phyloP scores from a whole-genome alignment of 2,797 vertebrate species.

The Sebastes minor region DNA sequence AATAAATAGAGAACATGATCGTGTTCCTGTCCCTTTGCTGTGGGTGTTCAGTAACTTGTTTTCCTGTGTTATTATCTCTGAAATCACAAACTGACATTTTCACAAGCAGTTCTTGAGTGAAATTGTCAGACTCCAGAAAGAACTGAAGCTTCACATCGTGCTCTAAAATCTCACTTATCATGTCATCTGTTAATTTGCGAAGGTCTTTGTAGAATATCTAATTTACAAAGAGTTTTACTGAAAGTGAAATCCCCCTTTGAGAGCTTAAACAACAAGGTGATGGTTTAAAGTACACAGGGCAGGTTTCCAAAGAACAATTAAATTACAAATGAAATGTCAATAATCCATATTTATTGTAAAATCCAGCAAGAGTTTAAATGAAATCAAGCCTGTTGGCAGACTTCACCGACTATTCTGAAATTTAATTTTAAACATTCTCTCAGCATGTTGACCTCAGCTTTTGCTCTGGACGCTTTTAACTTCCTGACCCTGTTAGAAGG shows the following conservation, averaged over 20 bases:
- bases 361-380: background rate
- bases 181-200: background rate
- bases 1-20: background rate
- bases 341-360: background rate
- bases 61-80: background rate
- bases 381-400: background rate
- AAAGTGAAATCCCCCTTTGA: background rate
- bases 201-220: background rate
- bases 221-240: background rate
- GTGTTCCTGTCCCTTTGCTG: background rate
- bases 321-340: background rate
- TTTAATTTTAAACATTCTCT: background rate
- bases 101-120: background rate
- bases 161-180: background rate
- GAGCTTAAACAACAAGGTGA: background rate
- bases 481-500: background rate
- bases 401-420: background rate
- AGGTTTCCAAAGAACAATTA: constrained; percentile 4
- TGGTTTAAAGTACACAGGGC: background rate
- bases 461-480: background rate
- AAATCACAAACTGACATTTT: background rate
- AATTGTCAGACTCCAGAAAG: background rate
- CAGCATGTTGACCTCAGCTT: background rate
- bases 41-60: background rate
- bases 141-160: background rate